phyloP scores from a whole-genome alignment of 2,888 invertebrate species.

The Lamellibrachia columna region DNA sequence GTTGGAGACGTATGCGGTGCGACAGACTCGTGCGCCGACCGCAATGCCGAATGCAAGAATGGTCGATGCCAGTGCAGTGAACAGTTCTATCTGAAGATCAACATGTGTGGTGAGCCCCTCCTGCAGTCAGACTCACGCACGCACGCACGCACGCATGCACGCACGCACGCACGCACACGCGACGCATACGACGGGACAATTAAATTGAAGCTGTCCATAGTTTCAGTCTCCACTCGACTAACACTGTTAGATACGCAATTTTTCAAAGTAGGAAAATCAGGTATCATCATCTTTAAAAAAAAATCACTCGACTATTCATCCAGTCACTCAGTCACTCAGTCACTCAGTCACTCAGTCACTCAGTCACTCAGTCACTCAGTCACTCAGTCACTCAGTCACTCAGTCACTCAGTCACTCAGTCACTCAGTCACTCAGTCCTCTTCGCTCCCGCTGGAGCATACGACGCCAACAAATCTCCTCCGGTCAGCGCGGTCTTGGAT shows the following conservation, averaged over 20 bases:
- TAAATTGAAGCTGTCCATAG: no score
- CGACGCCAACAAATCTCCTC: no score
- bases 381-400: neutral
- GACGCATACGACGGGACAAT: no score
- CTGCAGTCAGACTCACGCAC: neutral
- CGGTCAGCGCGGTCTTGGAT: no score
- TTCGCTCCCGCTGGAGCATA: no score
- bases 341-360: neutral
- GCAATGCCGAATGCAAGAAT: slow-evolving; percentile 20
- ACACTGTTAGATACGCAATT: no score
- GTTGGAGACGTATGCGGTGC: neutral
- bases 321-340: neutral
- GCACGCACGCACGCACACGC: no score
- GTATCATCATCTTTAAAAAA: no score
- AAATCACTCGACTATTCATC: no score
- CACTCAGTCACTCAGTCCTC: neutral
- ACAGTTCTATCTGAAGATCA: slow-evolving; percentile 27
- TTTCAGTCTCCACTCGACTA: no score
- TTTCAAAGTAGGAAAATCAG: no score
- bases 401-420: neutral
- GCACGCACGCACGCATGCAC: neutral
- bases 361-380: neutral
- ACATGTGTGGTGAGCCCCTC: slow-evolving; percentile 26
- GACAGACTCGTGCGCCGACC: slow-evolving; percentile 7
- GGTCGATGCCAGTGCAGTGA: slow-evolving; percentile 22